Evolutionary conservation across 2,113 vertebrate genomes (phyloP).

Genomic region (Trichomycterus rosablanca): DNA sequence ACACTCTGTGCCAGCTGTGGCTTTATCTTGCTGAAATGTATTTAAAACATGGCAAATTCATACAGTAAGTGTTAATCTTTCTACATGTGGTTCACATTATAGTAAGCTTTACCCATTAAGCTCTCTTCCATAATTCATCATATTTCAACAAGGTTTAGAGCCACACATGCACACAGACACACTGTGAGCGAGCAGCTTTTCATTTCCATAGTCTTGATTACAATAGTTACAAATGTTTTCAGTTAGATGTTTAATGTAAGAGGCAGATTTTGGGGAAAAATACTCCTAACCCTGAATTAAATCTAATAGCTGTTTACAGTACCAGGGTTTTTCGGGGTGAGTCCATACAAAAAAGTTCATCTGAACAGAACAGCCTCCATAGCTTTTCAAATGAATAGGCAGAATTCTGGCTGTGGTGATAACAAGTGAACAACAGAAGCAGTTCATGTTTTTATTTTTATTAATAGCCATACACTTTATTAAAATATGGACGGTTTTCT

Average conservation of each 20-base stretch:
- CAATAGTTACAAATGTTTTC: not conserved
- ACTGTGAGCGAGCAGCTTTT: not conserved
- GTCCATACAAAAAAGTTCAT: too few relatives aligned
- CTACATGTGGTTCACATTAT: constrained; percentile 40
- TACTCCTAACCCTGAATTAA: too few relatives aligned
- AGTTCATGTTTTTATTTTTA: too few relatives aligned
- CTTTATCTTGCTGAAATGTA: not conserved
- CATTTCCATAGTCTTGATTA: not conserved
- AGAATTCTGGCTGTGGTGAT: too few relatives aligned
- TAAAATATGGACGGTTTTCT: too few relatives aligned
- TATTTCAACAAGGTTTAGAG: not conserved
- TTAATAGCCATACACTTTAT: too few relatives aligned
- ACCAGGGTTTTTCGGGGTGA: too few relatives aligned
- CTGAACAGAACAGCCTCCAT: too few relatives aligned
- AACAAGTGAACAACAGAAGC: too few relatives aligned
- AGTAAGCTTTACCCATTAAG: constrained; percentile 5
- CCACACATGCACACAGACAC: not conserved
- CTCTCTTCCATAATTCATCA: constrained; percentile 1
- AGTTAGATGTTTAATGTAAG: not conserved
- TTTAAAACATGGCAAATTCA: constrained; percentile 15
- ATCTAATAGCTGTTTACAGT: not conserved
- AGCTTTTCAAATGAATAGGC: too few relatives aligned
- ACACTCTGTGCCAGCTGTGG: too few relatives aligned
- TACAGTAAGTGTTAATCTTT: constrained; percentile 18
- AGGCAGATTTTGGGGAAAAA: too few relatives aligned